These are phyloP conservation scores for Hoplodrina ambigua DNA, from an alignment of 2,888 invertebrate species.

Conservation along the genomic window DNA sequence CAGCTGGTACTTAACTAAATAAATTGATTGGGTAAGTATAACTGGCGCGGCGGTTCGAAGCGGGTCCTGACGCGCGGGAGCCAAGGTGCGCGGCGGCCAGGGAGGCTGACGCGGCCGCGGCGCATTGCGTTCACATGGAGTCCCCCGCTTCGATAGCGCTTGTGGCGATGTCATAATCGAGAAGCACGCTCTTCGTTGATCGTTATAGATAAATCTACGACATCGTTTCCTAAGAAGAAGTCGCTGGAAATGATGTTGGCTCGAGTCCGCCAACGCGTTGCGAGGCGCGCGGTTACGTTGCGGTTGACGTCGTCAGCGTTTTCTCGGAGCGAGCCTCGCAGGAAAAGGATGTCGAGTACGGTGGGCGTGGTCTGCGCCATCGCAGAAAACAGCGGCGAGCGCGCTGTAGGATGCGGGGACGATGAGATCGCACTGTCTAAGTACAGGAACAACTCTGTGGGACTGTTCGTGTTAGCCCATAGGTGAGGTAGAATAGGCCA, in stretches of 20 bases:
- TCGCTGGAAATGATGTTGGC: constrained; percentile 94
- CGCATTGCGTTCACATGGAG: constrained; percentile 69
- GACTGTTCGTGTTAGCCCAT: constrained; percentile 91
- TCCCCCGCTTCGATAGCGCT: constrained; percentile 78
- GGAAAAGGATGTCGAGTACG: constrained; percentile 91
- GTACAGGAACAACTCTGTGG: constrained; percentile 79
- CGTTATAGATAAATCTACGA: constrained; percentile 92
- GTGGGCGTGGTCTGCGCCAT: constrained; percentile 94
- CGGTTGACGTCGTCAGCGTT: constrained; percentile 93
- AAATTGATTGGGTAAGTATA: constrained; percentile 71
- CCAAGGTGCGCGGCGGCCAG: constrained; percentile 76
- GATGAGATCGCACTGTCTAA: constrained; percentile 82
- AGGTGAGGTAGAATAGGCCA: constrained; percentile 92
- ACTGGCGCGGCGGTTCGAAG: constrained; percentile 64
- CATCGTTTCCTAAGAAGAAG: constrained; percentile 93
- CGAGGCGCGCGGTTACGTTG: constrained; percentile 92
- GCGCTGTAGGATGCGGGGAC: constrained; percentile 81
- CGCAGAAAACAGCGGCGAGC: constrained; percentile 91
- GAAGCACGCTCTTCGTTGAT: constrained; percentile 83
- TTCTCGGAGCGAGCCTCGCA: constrained; percentile 91
- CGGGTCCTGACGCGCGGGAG: constrained; percentile 70
- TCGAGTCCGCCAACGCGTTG: constrained; percentile 91
- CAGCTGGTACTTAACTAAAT: constrained; percentile 64
- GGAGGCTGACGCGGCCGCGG: constrained; percentile 54
- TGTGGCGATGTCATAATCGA: constrained; percentile 82